Evolutionary conservation across 1,140 invertebrate species (phyloP).

Genomic region (Nylanderia fulva): DNA sequence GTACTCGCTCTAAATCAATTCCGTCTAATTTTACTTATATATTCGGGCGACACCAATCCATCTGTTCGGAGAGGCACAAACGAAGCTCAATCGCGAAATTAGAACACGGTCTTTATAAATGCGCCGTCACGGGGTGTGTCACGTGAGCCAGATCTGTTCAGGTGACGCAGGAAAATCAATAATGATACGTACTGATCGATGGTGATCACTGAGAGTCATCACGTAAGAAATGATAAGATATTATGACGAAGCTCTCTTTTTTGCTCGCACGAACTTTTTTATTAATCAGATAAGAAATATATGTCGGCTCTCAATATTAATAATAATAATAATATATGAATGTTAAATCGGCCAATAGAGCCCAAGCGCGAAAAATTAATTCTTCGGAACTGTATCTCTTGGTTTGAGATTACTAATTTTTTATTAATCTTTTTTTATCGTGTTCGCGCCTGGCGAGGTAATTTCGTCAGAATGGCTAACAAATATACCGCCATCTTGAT

Average conservation of each 20-base stretch:
- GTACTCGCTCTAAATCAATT: constrained; percentile 44
- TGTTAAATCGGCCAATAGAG: too few species aligned
- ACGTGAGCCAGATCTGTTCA: constrained; percentile 2
- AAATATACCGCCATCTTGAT: constrained; percentile 21
- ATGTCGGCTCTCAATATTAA: too few species aligned
- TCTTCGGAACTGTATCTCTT: too few species aligned
- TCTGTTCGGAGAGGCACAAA: constrained; percentile 3
- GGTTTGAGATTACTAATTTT: too few species aligned
- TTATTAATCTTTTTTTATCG: constrained; percentile 39
- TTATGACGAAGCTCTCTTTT: not conserved
- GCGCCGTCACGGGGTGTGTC: constrained; percentile 19
- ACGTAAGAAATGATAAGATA: not conserved
- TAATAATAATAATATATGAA: too few species aligned
- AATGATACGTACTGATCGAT: constrained; percentile 32
- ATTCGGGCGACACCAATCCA: not conserved
- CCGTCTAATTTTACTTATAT: constrained; percentile 43
- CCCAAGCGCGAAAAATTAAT: too few species aligned
- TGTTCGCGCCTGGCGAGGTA: not conserved
- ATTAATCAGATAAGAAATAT: too few species aligned
- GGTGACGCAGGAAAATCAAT: constrained; percentile 22
- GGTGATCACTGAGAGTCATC: constrained; percentile 28
- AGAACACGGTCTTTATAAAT: constrained; percentile 36
- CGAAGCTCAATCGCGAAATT: constrained; percentile 35
- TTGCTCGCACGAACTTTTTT: constrained; percentile 24
- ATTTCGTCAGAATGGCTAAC: constrained; percentile 27